Conservation (phyloP, 2,888 invertebrate genomes). For the Melieria picta region DNA sequence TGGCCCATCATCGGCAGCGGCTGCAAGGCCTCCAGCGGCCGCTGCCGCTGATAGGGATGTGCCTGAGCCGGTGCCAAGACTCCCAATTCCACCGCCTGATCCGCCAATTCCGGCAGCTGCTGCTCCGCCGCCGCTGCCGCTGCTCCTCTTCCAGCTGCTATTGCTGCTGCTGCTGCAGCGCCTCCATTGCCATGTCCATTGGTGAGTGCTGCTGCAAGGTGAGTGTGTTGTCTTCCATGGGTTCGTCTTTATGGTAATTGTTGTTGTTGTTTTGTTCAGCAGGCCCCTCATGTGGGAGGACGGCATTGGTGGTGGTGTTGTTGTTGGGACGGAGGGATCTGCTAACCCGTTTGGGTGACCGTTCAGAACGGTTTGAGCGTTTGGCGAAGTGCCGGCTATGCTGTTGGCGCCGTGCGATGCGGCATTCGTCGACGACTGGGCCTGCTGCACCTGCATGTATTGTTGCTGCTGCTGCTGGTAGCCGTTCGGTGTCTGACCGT, state of each 20-base stretch:
- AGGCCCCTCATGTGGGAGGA: slow-evolving; percentile 91
- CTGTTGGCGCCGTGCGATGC: slow-evolving; percentile 61
- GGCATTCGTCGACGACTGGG: slow-evolving; percentile 58
- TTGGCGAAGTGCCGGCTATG: slow-evolving; percentile 49
- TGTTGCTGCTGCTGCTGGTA: slow-evolving; percentile 47
- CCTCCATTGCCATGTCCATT: slow-evolving; percentile 68
- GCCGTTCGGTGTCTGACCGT: slow-evolving; percentile 45
- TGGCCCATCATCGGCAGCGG: slow-evolving; percentile 27
- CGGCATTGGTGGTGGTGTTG: slow-evolving; percentile 68
- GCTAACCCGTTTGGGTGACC: slow-evolving; percentile 97
- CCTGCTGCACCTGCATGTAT: slow-evolving; percentile 52
- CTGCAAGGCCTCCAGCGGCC: slow-evolving; percentile 39
- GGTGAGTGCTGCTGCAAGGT: slow-evolving; percentile 51
- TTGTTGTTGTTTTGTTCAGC: slow-evolving; percentile 77
- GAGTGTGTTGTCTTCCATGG: slow-evolving; percentile 56
- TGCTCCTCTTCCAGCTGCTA: slow-evolving; percentile 40
- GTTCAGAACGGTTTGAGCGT: slow-evolving; percentile 64
- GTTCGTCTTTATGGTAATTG: slow-evolving; percentile 58
- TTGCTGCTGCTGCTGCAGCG: slow-evolving; percentile 49
- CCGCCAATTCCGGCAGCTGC: slow-evolving; percentile 39
- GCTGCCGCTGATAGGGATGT: slow-evolving; percentile 32
- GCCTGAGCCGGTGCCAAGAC: slow-evolving; percentile 18
- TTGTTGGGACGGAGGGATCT: slow-evolving; percentile 90
- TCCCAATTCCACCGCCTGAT: slow-evolving; percentile 32
- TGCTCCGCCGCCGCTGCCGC: slow-evolving; percentile 31